Conservation (phyloP, 1,140 invertebrate genomes). For the Bombus superbus region DNA sequence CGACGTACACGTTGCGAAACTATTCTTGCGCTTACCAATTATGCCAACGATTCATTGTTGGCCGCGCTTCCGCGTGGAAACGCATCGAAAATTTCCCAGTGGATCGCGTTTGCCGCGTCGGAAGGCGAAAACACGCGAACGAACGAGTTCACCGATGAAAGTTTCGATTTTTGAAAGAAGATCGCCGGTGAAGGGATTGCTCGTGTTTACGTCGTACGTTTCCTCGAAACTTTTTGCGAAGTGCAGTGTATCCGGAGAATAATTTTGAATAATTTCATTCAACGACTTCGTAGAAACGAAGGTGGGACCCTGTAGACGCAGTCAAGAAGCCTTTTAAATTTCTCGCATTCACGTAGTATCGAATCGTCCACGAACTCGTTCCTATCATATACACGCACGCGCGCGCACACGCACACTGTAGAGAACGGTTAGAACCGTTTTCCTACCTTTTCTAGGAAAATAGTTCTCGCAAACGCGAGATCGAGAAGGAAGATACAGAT, state of each 20-base stretch:
- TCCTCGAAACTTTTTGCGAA: background rate
- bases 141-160: background rate
- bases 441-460: background rate
- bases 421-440: background rate
- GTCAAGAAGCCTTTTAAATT: no score
- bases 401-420: background rate
- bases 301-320: no score
- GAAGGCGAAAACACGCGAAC: background rate
- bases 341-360: no score
- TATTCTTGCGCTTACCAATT: slow-evolving; percentile 52
- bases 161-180: background rate
- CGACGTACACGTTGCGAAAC: slow-evolving; percentile 63
- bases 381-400: background rate
- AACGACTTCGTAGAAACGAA: no score
- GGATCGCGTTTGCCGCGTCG: slow-evolving; percentile 1
- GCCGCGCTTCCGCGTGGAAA: slow-evolving; percentile 64
- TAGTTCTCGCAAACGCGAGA: background rate
- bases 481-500: background rate
- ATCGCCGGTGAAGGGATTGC: background rate
- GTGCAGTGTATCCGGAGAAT: no score
- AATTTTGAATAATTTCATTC: no score
- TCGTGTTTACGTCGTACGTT: background rate
- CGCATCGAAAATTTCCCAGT: slow-evolving; percentile 62
- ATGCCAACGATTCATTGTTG: slow-evolving; percentile 69
- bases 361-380: background rate